Evolutionary conservation across 2,888 invertebrate genomes (phyloP), one percentile per base, ranked within the genome.

Genomic region (Empis livida): DNA sequence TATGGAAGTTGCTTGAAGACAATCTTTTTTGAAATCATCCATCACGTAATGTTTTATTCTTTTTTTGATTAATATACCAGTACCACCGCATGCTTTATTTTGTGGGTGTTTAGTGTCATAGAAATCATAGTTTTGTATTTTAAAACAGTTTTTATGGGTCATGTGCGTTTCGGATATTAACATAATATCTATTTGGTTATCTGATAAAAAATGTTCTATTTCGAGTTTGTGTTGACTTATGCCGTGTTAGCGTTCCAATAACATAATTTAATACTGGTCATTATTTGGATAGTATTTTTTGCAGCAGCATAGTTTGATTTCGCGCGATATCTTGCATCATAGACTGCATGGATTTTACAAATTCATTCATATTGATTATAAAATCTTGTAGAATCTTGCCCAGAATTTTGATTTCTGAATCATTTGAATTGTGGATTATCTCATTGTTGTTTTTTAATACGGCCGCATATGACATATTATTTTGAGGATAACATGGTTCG

Each of bases 181-280:
- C 14, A 15, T 16, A 8, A 43, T 31, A 31, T 43, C 30, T 30
- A 31, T 43, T n/a, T 31, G 8, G n/a, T 43, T 27, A 30, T 20
- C 35, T 13, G 13, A 17, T 13, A 46, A 17, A 30, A 37, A 42
- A 23, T 17, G 14, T 46, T 32, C 15, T 14, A 42, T 13, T 20
- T 42, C 23, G 14, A 35, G 35, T 31, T 31, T 46, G 23, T 42
- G 20, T 46, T 42, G 35, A 37, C 15, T 42, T 42, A 42, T n/a
- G 13, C 46, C 46, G n/a, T n/a, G 43, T 42, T 46, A 17, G 46
- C 46, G 10, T 46, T 46, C 46, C 42, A 46, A 35, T 44, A 20
- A 20, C 20, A 20, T 20, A 20, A 6, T 20, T 6, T 3, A 6
- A 20, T 20, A 20, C 4, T 5, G 6, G 20, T 6, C 20, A 20